Evolutionary conservation across 1,140 invertebrate species (phyloP), one percentile per base, ranked within the genome.

Genomic region (Littorina saxatilis): DNA sequence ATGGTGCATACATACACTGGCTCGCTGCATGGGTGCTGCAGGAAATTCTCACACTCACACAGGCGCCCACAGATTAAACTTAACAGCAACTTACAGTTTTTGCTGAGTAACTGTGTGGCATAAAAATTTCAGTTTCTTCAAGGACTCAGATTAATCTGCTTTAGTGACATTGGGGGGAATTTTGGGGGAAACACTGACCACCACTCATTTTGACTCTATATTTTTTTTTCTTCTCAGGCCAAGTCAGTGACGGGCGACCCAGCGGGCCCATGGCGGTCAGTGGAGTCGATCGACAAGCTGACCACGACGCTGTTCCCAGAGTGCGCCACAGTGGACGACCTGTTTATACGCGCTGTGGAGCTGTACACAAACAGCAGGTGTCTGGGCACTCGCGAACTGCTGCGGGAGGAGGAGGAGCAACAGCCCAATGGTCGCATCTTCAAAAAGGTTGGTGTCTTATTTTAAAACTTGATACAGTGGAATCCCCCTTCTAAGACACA

Each of bases 371-470:
- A 95, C 13, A 95, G 95, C 86, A 94, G 93, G 47, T 98, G 97
- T 88, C 94, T 99, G 39, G 99, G 99, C 17, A 98, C 97, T 0
- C 94, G 99, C 68, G 95, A 98, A 86, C 96, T 99, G 74, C 93
- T 99, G 5, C 95, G 95, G 70, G 98, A 99, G 91, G 97, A 98
- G 90, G 97, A 99, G 88, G 98, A 99, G 91, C 91, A 95, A 1
- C 98, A 99, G 91, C 95, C 96, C 0, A 98, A 99, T 92, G 98
- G 98, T 66, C 95, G 96, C 89, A 94, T 99, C 32, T 99, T 99
- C 89, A 99, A 99, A 93, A 99, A 99, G 91, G 93, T 94, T 87
- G 80, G 35, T 29, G n/a, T 63, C 35, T 39, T n/a, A n/a, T n/a
- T n/a, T n/a, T n/a, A n/a, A n/a, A n/a, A 55, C 13, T 55, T 15